A percentile compares a stretch with the other conserved stretches of the same genome.
Conservation (phyloP, 2,888 invertebrate genomes). For the Tipula unca region DNA sequence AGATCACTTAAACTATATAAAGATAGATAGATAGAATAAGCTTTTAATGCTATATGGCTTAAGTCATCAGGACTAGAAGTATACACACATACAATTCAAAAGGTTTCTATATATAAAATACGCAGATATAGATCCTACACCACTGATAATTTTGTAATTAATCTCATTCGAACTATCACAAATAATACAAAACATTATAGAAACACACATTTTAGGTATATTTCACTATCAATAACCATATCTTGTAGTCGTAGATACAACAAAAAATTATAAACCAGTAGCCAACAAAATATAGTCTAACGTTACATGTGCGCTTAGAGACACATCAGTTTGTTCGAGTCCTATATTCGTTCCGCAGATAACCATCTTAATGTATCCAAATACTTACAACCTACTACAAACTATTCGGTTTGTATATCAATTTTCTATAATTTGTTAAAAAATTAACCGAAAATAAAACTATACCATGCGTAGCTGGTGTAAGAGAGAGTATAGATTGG, state of each 20-base stretch:
- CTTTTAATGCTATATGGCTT: too few species aligned
- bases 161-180: background rate
- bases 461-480: background rate
- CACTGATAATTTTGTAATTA: background rate
- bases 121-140: background rate
- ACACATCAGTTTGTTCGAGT: background rate
- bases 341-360: background rate
- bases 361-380: conserved; percentile 8
- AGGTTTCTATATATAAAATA: too few species aligned
- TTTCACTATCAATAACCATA: background rate
- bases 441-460: background rate
- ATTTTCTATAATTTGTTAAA: background rate
- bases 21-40: too few species aligned
- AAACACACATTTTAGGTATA: background rate
- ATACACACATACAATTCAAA: too few species aligned
- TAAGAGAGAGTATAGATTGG: background rate
- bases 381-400: background rate
- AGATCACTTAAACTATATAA: too few species aligned
- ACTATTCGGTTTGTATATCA: background rate
- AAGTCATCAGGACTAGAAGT: too few species aligned
- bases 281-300: background rate
- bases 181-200: background rate
- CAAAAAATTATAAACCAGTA: background rate
- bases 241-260: too few species aligned
- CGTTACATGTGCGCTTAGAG: background rate